These are phyloP conservation scores for Trachemys scripta DNA, from an alignment of 2,113 vertebrate genomes.

Conservation along the genomic window DNA sequence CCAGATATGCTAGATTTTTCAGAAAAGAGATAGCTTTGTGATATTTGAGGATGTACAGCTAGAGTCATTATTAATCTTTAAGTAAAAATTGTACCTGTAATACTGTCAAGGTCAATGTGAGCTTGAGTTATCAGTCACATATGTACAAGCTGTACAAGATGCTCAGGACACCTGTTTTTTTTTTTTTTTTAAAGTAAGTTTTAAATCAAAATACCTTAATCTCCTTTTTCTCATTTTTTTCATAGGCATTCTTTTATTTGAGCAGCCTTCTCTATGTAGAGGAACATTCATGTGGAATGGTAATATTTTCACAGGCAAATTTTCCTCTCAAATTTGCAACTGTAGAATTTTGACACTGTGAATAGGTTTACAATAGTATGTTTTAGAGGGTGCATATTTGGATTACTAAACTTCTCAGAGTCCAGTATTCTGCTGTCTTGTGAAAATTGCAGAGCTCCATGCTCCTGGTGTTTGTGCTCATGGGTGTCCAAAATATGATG, in stretches of 20 bases:
- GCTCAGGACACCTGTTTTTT: not conserved
- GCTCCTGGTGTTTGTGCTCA: not conserved
- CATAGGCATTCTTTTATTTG: not conserved
- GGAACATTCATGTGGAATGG: not conserved
- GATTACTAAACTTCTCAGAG: not conserved
- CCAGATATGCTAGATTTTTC: not conserved
- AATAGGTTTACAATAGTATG: not conserved
- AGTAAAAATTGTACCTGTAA: not conserved
- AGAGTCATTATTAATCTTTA: not conserved
- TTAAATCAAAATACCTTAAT: not conserved
- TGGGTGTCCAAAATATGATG: not conserved
- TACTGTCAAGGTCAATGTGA: not conserved
- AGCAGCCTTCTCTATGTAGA: not conserved
- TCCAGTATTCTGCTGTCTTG: not conserved
- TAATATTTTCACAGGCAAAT: not conserved
- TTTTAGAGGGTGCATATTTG: not conserved
- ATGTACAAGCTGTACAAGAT: not conserved
- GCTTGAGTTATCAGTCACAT: not conserved
- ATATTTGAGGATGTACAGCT: not conserved
- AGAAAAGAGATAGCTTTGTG: not conserved
- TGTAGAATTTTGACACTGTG: not conserved
- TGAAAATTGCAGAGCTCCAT: not conserved
- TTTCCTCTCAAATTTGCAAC: not conserved
- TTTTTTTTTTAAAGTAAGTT: not conserved
- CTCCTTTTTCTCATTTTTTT: not conserved